These are phyloP conservation scores for Fopius arisanus DNA, from an alignment of 1,140 invertebrate species.

Conservation along the genomic window DNA sequence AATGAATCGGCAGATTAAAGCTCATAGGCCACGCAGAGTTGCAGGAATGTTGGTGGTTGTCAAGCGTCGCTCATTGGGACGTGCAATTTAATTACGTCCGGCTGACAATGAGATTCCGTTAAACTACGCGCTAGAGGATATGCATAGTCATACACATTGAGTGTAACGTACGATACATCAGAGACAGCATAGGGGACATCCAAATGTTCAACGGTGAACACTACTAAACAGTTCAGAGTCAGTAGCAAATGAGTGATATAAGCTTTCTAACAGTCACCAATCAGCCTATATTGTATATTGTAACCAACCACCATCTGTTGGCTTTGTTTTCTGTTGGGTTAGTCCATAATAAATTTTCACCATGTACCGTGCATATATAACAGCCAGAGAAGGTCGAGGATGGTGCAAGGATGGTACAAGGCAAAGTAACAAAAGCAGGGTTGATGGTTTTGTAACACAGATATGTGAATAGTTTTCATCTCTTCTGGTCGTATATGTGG, in stretches of 20 bases:
- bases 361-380: neutral
- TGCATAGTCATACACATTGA: constrained; percentile 1
- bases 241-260: neutral
- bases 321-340: neutral
- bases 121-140: constrained; percentile 10
- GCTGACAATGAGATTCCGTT: constrained; percentile 14
- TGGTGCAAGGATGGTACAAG: neutral
- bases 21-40: neutral
- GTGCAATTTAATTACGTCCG: constrained; percentile 14
- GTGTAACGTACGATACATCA: neutral
- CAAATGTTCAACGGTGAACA: neutral
- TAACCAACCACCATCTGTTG: neutral
- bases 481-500: neutral
- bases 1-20: neutral
- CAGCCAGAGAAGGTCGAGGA: neutral
- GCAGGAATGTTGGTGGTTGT: neutral
- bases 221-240: neutral
- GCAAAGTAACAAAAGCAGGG: neutral
- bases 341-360: neutral
- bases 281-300: constrained; percentile 11
- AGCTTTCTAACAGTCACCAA: neutral
- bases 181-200: neutral
- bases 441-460: neutral
- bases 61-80: constrained; percentile 12
- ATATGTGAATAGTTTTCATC: neutral